Evolutionary conservation across 2,888 invertebrate species (phyloP), one percentile per base, ranked within the genome.

Genomic region (Xylocampa areola): DNA sequence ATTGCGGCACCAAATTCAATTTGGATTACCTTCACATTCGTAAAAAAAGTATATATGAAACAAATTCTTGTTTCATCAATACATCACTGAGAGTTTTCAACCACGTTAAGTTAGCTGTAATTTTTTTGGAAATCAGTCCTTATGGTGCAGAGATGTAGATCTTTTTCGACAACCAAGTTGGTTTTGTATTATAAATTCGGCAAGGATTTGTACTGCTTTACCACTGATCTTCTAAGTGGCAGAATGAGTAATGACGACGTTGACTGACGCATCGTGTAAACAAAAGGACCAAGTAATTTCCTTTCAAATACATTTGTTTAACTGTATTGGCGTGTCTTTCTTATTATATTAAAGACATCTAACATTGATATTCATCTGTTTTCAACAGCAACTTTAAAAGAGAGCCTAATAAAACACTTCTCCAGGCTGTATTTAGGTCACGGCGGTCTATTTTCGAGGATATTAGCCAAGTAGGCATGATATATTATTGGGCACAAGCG

Each of bases 221-320:
- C 77, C 72, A 74, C 72, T 78, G 82, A 82, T 82, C 81, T 75
- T 65, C 64, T 68, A 79, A 71, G 77, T 75, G 83, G 77, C 81
- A 81, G 79, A 66, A 81, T 84, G 85, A 85, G 61, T 82, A 79
- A 85, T 80, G 82, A 74, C 64, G 81, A 83, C 79, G 64, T 80
- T 81, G 84, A 84, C 80, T 81, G 84, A 84, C 80, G 73, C 71
- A 83, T 85, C 79, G 62, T 65, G 44, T 51, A 58, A 69, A 74
- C 61, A 53, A 43, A 43, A 30, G 16, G 6, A 25, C 5, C 3
- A 45, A 30, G 6, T n/a, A 49, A 65, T n/a, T n/a, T 25, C 21
- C 14, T 29, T 67, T 50, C 43, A 58, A 37, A 36, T 43, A 49
- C n/a, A 27, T 27, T 5, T 14, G 23, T 36, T 0, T 4, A 7